Evolutionary conservation across 92 coral and sea anemone species (phyloP), one percentile per base, ranked within the genome.

Genomic region (Porites divaricata): DNA sequence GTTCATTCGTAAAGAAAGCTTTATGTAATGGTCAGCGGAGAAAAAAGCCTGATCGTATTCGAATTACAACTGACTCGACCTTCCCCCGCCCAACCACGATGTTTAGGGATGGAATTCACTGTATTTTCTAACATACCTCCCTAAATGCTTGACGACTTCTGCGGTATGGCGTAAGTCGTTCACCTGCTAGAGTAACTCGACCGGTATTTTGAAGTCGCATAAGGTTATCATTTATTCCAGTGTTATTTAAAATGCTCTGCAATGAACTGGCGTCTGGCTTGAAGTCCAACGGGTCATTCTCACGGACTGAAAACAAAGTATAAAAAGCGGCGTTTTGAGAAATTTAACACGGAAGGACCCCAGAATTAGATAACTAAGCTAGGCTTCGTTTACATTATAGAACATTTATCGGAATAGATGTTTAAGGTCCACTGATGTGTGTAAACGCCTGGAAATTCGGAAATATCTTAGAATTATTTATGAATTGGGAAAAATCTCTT

Each of bases 241-340:
- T 89, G 78, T 85, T 85, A 76, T 59, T 76, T 50, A 92, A 85
- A 85, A 92, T 92, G 63, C 95, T 92, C 26, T 86, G 86, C 16
- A 92, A 71, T 5, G 95, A 90, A 7, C 58, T 83, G 70, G 62
- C 72, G 77, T 92, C 95, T 6, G 95, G 91, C 77, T 92, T 81
- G 53, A 92, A 92, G 65, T 87, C 90, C 8, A 92, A 65, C 1
- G 19, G 81, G 69, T 86, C 93, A 54, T 69, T 76, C 28, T 64
- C 91, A 10, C 72, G 49, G 64, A 41, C 62, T 74, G 75, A 75
- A 23, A 74, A 67, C 17, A 74, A 73, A 72, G 59, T 4, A 21
- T 22, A 67, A 28, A 21, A 35, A 26, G 1, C 7, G 45, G 7
- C 45, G 45, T 9, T 54, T 54, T 54, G 12, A 54, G 59, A 11